Conservation (phyloP, 1,140 invertebrate species). For the Brachionus paranguensis region DNA sequence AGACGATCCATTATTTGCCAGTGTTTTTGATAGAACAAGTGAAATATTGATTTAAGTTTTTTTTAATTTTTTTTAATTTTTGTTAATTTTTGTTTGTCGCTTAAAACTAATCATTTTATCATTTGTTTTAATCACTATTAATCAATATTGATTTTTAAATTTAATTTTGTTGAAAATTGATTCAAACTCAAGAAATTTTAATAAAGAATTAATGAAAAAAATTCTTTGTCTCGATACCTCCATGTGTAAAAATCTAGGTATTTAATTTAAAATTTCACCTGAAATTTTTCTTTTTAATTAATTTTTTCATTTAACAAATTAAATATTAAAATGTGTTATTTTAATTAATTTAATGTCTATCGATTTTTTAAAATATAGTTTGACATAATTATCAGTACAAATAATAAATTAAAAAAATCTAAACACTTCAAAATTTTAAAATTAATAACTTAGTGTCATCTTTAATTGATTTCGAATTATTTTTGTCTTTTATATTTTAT, state of each 20-base stretch:
- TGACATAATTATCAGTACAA: too few relatives aligned
- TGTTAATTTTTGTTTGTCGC: neutral
- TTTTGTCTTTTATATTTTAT: too few relatives aligned
- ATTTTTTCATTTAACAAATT: too few relatives aligned
- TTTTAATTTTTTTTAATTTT: neutral
- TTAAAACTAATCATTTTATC: neutral
- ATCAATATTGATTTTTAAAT: neutral
- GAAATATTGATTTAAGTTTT: neutral
- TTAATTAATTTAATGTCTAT: too few relatives aligned
- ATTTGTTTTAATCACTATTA: neutral
- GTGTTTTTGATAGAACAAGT: neutral
- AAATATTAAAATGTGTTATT: too few relatives aligned
- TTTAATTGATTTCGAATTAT: neutral
- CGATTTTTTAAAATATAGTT: too few relatives aligned
- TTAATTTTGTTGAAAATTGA: neutral
- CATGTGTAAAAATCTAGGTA: neutral
- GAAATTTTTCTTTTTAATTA: neutral
- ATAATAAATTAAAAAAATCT: too few relatives aligned
- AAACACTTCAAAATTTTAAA: neutral
- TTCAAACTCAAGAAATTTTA: neutral
- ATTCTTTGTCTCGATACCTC: neutral
- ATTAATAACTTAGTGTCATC: too few relatives aligned
- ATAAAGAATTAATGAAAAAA: neutral
- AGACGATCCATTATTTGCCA: neutral
- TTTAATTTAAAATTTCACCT: neutral